These are phyloP conservation scores for Drosophila subobscura DNA, from an alignment of 1,140 invertebrate genomes.

Conservation along the genomic window DNA sequence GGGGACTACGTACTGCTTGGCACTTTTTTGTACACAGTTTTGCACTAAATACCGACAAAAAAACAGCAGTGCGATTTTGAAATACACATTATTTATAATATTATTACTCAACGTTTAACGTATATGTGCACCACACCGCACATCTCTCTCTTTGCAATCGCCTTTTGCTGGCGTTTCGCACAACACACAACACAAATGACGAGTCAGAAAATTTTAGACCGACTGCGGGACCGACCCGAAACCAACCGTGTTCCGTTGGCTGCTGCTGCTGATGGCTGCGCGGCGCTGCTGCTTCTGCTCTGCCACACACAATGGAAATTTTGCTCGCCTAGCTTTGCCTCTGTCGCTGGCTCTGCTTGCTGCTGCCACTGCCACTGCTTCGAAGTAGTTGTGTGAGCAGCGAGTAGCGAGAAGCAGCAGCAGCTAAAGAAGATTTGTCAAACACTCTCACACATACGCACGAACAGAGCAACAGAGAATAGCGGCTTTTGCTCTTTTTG, in stretches of 20 bases:
- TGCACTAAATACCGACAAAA: conserved; percentile 18
- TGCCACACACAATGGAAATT: conserved; percentile 83
- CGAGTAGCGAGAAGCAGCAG: conserved; percentile 41
- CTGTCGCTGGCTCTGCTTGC: conserved; percentile 47
- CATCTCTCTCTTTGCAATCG: too few species aligned
- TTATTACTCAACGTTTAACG: conserved; percentile 67
- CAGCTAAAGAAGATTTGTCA: conserved; percentile 58
- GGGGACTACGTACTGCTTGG: too few species aligned
- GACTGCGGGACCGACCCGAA: conserved; percentile 56
- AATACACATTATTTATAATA: conserved; percentile 62
- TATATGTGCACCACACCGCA: conserved; percentile 17
- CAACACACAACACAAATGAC: conserved; percentile 70
- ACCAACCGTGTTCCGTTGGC: conserved; percentile 21
- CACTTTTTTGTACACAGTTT: too few species aligned
- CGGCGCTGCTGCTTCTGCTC: conserved; percentile 46
- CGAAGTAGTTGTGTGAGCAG: conserved; percentile 22
- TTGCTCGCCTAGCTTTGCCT: conserved; percentile 81
- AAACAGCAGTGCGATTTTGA: conserved; percentile 19
- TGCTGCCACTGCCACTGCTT: conserved; percentile 20
- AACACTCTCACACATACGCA: conserved; percentile 10
- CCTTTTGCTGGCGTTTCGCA: conserved; percentile 57
- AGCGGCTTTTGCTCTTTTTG: conserved; percentile 78
- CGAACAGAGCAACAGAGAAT: conserved; percentile 42
- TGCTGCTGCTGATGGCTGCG: conserved; percentile 25
- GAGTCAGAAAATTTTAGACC: conserved; percentile 80